Percentiles rank a stretch among this genome's conserved stretches.
Evolutionary conservation across 1,140 invertebrate genomes (phyloP).

Genomic region (Ganaspis sp.): DNA sequence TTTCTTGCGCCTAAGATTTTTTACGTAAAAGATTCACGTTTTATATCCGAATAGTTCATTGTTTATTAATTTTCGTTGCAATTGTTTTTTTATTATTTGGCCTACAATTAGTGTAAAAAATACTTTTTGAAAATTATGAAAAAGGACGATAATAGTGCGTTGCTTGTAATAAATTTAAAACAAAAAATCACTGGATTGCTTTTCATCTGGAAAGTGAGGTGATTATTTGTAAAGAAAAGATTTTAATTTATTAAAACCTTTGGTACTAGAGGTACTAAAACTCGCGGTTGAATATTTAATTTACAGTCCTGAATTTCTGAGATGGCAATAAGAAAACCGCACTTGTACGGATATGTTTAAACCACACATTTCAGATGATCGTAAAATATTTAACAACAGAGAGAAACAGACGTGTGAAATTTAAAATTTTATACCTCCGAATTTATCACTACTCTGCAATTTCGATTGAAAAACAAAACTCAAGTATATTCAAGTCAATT

Average conservation of each 20-base stretch:
- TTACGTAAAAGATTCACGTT: too few relatives aligned
- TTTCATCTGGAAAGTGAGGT: not conserved
- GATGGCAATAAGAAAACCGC: not conserved
- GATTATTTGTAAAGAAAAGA: not conserved
- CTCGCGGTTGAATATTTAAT: not conserved
- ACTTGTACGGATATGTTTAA: not conserved
- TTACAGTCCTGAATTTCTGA: not conserved
- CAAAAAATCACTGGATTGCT: not conserved
- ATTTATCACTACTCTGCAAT: too few relatives aligned
- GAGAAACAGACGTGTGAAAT: not conserved
- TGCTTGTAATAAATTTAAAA: not conserved
- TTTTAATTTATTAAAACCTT: not conserved
- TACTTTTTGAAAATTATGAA: too few relatives aligned
- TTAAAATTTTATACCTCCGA: not conserved
- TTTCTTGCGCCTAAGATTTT: too few relatives aligned
- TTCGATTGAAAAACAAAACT: not conserved
- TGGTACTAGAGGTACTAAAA: not conserved
- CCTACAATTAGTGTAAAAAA: too few relatives aligned
- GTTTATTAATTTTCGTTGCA: too few relatives aligned
- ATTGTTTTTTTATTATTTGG: too few relatives aligned
- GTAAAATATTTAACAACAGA: not conserved
- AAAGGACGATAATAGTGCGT: too few relatives aligned
- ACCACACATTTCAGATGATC: not conserved
- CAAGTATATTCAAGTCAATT: too few relatives aligned
- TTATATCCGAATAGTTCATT: too few relatives aligned